Evolutionary conservation across 2,113 vertebrate genomes (phyloP).

Genomic region (Arizona elegans): DNA sequence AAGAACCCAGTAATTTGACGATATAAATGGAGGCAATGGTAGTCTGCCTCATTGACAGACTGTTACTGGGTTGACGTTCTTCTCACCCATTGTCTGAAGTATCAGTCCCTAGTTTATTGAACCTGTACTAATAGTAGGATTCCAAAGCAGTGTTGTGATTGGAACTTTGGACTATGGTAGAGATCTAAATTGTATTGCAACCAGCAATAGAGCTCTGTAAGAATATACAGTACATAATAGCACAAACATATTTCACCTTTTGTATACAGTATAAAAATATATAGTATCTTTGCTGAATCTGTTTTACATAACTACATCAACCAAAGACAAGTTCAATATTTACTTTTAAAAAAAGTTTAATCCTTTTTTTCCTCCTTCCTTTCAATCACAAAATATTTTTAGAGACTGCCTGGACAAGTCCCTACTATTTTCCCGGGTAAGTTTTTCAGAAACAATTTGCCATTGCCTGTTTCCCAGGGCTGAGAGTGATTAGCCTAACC

Average conservation of each 20-base stretch:
- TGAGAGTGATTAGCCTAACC: too few species aligned
- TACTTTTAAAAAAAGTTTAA: too few species aligned
- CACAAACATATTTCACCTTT: neutral
- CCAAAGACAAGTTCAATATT: neutral
- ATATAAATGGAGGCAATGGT: neutral
- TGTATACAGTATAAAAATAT: neutral
- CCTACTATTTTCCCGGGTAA: too few species aligned
- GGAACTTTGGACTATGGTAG: neutral
- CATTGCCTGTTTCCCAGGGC: too few species aligned
- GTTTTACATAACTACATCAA: neutral
- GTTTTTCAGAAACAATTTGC: too few species aligned
- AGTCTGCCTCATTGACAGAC: neutral
- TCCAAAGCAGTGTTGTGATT: neutral
- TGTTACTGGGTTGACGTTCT: neutral
- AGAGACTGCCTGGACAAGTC: too few species aligned
- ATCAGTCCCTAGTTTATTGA: neutral
- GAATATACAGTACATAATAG: neutral
- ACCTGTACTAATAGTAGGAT: neutral
- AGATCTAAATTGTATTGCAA: neutral
- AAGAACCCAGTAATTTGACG: neutral
- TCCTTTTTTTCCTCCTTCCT: too few species aligned
- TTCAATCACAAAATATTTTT: too few species aligned
- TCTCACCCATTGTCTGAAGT: neutral
- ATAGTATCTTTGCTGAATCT: neutral
- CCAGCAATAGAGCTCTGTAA: neutral